Conservation (phyloP, 2,797 vertebrate genomes). For the Cryptoblepharus egeriae region DNA sequence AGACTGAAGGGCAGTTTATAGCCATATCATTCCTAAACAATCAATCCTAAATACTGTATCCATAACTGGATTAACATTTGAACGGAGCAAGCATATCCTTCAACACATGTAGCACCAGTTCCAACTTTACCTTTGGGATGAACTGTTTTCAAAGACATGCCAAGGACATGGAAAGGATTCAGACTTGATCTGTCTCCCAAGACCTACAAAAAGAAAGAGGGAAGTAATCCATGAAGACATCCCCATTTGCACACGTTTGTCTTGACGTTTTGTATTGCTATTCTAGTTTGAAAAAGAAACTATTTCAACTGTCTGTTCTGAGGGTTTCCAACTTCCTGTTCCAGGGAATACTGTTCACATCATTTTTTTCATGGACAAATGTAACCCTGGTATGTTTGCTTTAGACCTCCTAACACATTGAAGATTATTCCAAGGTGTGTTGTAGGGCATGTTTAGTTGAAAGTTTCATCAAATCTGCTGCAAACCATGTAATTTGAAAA, state of each 20-base stretch:
- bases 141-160: conserved; percentile 18
- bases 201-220: neutral
- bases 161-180: neutral
- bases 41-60: too few species aligned
- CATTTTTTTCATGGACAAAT: neutral
- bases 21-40: neutral
- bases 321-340: neutral
- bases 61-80: neutral
- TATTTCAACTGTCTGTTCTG: neutral
- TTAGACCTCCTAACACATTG: neutral
- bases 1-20: neutral
- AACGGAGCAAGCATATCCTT: neutral
- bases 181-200: neutral
- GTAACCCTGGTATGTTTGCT: neutral
- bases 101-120: neutral
- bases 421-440: neutral
- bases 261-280: neutral
- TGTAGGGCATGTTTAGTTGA: neutral
- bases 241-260: neutral
- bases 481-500: neutral
- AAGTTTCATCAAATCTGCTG: neutral
- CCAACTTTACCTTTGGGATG: conserved; percentile 17
- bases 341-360: neutral
- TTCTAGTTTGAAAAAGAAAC: neutral
- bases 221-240: neutral